Base-by-base conservation (phyloP, 2,888 invertebrate genomes). In the Drosophila limbata region DNA sequence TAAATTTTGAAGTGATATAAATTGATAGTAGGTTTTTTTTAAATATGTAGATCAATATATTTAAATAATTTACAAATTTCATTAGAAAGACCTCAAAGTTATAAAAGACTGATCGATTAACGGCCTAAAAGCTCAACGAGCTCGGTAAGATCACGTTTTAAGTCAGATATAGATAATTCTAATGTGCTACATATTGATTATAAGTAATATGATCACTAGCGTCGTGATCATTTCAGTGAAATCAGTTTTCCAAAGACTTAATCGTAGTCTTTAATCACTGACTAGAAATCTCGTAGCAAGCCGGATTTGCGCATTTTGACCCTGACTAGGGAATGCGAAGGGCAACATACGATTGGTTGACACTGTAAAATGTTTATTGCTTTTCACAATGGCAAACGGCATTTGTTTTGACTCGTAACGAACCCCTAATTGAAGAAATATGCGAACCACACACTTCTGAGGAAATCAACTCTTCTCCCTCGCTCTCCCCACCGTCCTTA, bases 371-470 rank as follows among this genome's bases (percentile, higher is more conserved):
- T 50, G 64, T 55, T 64, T 55, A 50, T 53, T 45, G 45, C 37
- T 25, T 25, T 25, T 15, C n/a, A 19, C 9, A 13, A 33, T 63
- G 35, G 40, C 28, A 15, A 37, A 31, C 51, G 48, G 39, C 51
- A 52, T 73, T 76, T 76, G 64, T 69, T 78, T 73, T 66, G 79
- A 79, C 69, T 79, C 75, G 70, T 44, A 62, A 70, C 66, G 70
- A 74, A 77, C 70, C 77, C 79, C 71, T 77, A 77, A 77, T 77
- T 77, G 79, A 51, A 45, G 66, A 51, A 60, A 56, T 60, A 60
- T 62, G 57, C 53, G 52, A 51, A 15, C 33, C 35, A 35, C 19
- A 35, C 10, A 48, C 48, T 19, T 9, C 17, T 31, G 10, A 33
- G 33, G 21, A 45, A 50, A 19, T 35, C 50, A 35, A 50, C 33